These are phyloP conservation scores for Calosoma granatense DNA, from an alignment of 1,140 invertebrate species.

Conservation along the genomic window DNA sequence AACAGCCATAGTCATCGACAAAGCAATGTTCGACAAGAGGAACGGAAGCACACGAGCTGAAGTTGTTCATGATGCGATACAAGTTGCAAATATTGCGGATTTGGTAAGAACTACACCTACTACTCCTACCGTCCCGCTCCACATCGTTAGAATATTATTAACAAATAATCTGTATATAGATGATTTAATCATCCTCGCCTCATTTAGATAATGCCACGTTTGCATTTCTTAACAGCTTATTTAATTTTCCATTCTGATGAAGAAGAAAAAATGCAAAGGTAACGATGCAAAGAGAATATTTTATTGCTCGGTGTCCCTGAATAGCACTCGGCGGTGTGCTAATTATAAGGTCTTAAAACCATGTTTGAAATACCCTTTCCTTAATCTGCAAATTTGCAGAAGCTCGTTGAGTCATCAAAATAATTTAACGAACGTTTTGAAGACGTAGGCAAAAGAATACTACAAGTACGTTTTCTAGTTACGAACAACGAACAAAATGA, in stretches of 20 bases:
- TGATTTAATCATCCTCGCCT: too few relatives aligned
- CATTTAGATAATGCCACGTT: background rate
- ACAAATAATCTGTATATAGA: too few relatives aligned
- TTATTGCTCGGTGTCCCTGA: too few relatives aligned
- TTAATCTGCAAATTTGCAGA: background rate
- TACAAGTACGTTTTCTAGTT: background rate
- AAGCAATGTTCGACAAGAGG: slow-evolving; percentile 86
- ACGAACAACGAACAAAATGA: background rate
- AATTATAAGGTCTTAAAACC: background rate
- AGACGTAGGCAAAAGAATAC: background rate
- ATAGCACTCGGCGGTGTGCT: too few relatives aligned
- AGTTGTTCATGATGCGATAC: slow-evolving; percentile 88
- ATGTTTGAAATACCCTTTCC: background rate
- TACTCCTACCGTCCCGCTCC: too few relatives aligned
- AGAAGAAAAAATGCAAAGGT: too few relatives aligned
- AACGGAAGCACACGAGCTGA: slow-evolving; percentile 81
- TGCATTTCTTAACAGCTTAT: background rate
- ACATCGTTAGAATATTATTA: too few relatives aligned
- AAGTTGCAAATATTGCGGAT: slow-evolving; percentile 94
- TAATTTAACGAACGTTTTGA: background rate
- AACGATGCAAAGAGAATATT: too few relatives aligned
- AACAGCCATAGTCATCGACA: slow-evolving; percentile 83
- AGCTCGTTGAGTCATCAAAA: background rate
- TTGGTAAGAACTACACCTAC: slow-evolving; percentile 54
- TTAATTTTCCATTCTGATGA: too few relatives aligned